phyloP scores from a whole-genome alignment of 2,888 invertebrate species.

The Aphodius sticticus region DNA sequence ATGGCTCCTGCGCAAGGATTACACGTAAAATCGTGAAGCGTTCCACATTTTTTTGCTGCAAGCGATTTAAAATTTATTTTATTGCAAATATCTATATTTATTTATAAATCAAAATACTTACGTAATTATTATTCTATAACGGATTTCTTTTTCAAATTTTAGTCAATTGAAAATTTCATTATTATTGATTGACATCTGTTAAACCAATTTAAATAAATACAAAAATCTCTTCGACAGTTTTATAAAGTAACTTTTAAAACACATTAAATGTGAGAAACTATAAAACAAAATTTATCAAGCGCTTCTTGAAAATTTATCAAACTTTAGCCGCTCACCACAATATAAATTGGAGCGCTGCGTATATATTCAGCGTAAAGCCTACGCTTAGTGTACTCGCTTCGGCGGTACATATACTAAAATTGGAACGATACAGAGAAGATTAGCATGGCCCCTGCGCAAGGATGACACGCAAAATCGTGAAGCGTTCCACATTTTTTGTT shows the following conservation, averaged over 20 bases:
- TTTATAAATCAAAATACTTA: too few relatives aligned
- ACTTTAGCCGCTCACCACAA: neutral
- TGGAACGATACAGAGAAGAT: slow-evolving; percentile 94
- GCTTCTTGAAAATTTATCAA: neutral
- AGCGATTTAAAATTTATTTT: neutral
- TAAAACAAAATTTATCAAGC: neutral
- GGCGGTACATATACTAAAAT: slow-evolving; percentile 86
- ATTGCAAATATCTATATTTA: neutral
- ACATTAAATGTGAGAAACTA: neutral
- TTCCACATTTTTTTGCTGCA: slow-evolving; percentile 73
- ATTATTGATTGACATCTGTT: neutral
- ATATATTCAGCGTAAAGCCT: neutral
- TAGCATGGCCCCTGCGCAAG: slow-evolving; percentile 93
- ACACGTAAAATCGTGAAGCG: slow-evolving; percentile 93
- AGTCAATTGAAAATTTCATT: too few relatives aligned
- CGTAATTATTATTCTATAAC: too few relatives aligned
- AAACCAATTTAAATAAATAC: neutral
- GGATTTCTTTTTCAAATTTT: too few relatives aligned
- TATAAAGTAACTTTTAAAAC: neutral
- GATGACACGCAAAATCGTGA: slow-evolving; percentile 94
- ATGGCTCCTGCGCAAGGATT: slow-evolving; percentile 93
- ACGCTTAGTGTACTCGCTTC: slow-evolving; percentile 69
- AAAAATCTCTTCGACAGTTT: neutral
- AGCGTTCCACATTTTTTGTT: slow-evolving; percentile 80
- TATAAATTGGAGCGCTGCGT: neutral